Evolutionary conservation across 1,140 invertebrate species (phyloP), one percentile per base, ranked within the genome.

Genomic region (Heterodera carotae): DNA sequence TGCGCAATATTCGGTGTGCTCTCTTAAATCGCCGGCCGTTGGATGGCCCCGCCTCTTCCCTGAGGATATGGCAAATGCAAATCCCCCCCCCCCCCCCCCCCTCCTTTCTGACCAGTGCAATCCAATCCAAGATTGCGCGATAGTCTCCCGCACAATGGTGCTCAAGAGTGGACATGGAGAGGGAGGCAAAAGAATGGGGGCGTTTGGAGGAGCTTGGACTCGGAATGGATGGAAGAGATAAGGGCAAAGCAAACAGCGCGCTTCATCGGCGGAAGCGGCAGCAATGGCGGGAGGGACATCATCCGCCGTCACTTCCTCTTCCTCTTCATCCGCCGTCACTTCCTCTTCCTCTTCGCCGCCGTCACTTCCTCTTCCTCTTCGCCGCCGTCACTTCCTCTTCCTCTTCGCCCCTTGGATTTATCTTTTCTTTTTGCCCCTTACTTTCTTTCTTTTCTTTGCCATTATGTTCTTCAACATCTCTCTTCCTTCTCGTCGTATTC

Each of bases 11-110:
- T 25, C 62, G 33, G 25, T n/a, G n/a, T n/a, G 27, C 62, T 29
- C 62, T 66, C 62, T 66, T 66, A 66, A 66, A 66, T 66, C 62
- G 62, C 62, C 62, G 62, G 62, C 33, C 29, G 25, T 34, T 25
- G 62, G 62, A 5, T 66, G 12, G 33, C 5, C 33, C 62, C 62
- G 25, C 25, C 62, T 29, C 25, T 29, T 53, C 15, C 48, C 48
- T 4, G n/a, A 8, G 25, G 62, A 29, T 29, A 34, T 34, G 27
- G 27, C 62, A 34, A 31, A 29, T 66, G n/a, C n/a, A n/a, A n/a
- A n/a, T 5, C 25, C 2, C 33, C 62, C 62, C 27, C 33, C 12
- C 62, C 8, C 27, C 12, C 27, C 27, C 62, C 8, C 27, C 25
- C 12, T 12, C 62, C 27, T 22, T 5, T 4, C 62, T 27, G 62